Base-by-base conservation (phyloP, 2,888 invertebrate species). In the Acanthococcus lagerstroemiae region DNA sequence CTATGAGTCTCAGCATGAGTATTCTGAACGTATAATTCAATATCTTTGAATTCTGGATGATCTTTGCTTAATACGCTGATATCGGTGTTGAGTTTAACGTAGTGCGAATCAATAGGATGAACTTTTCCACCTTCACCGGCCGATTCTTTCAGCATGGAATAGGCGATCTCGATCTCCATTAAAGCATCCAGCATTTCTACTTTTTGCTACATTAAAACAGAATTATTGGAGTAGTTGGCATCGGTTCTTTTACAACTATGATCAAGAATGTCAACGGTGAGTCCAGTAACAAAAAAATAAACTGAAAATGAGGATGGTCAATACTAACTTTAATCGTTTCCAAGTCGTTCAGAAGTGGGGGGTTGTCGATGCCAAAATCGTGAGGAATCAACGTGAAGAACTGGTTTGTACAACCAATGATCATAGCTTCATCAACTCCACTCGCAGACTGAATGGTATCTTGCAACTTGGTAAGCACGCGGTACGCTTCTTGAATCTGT, bases 371-470 rank as follows among this genome's bases (percentile, higher is more conserved):
- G 1, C 97, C 97, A 76, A 95, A 96, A 73, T 88, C 87, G 75
- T 99, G 99, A 0, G 99, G 99, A 69, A 99, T 88, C 56, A 95
- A 78, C 0, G 96, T 95, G 76, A 93, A 99, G 78, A 99, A 99
- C 72, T 85, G 82, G 77, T 97, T 99, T 1, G 94, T 88, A 1
- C 87, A 88, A 75, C 93, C 95, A 46, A 93, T 81, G 66, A 94
- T 82, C 70, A 80, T 78, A 1, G 77, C 72, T 56, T 75, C 73
- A 1, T 77, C 74, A 0, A 74, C 70, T 61, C 76, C 78, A 1
- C 76, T 73, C 3, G 75, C 77, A 2, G 79, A 79, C 1, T 77
- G 77, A 19, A 69, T 66, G 55, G 83, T 79, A 9, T 78, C 78
- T 70, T 86, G 82, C 15, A 90, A 74, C 71, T 89, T 86, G 0